Conservation (phyloP, 2,113 vertebrate species). For the Nothocercus julius region DNA sequence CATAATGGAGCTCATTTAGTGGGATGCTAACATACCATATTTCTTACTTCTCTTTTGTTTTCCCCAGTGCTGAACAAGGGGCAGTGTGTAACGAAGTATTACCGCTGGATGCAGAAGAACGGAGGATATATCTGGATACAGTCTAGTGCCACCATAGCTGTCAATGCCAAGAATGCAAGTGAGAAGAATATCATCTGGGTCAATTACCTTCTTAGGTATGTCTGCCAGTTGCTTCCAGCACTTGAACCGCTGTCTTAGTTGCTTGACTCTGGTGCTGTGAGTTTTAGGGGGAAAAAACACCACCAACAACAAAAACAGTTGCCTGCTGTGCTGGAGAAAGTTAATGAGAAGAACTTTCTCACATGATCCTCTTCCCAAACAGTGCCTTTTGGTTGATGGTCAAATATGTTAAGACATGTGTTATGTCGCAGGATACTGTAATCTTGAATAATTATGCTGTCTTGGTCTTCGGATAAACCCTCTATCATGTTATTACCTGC, state of each 20-base stretch:
- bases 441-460: neutral
- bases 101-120: constrained; percentile 99
- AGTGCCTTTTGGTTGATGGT: neutral
- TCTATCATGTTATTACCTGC: neutral
- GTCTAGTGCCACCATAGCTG: constrained; percentile 95
- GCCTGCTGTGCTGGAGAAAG: neutral
- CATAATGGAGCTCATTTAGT: neutral
- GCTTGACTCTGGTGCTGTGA: neutral
- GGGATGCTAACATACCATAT: neutral
- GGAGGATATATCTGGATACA: constrained; percentile 99
- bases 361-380: neutral
- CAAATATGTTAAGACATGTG: neutral
- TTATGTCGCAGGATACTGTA: neutral
- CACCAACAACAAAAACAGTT: neutral
- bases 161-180: constrained; percentile 96
- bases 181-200: constrained; percentile 99
- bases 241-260: constrained; percentile 26
- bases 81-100: constrained; percentile 98
- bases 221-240: constrained; percentile 43
- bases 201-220: constrained; percentile 98
- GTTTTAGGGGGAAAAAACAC: neutral
- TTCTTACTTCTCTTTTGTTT: constrained; percentile 32
- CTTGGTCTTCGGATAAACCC: neutral
- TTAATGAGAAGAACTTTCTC: neutral
- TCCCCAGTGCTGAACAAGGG: constrained; percentile 95